Base-by-base conservation (phyloP, 1,140 invertebrate genomes). In the Sminthurinus signatus region DNA sequence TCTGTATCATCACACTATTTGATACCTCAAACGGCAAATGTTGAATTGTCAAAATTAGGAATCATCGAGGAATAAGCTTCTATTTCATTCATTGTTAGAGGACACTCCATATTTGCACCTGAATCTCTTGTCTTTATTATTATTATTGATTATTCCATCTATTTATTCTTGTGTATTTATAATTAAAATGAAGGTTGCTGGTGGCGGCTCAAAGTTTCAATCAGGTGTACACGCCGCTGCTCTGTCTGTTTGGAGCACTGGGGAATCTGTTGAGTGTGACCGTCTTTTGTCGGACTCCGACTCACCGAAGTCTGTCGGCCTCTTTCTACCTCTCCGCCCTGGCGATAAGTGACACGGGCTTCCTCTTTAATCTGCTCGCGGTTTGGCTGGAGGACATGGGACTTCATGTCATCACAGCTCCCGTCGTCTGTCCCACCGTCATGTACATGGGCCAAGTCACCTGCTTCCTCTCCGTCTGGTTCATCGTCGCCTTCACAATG, bases 401-500 rank as follows among this genome's bases (percentile, higher is more conserved):
- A 2, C 48, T 77, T 81, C 28, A 72, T 0, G 77, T 85, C 0
- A 86, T 86, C 68, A 83, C 86, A 72, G 74, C 72, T 28, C 73
- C 81, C 2, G 83, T 84, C 1, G 83, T 84, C 57, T 91, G 89
- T 73, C 86, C 89, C 69, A 75, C 84, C 17, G 83, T 87, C 62
- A 80, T 86, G 4, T 91, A 88, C 73, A 70, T 85, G 0, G 82
- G 82, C 42, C 84, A 84, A 64, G 81, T 88, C 32, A 84, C 83
- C 62, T 83, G 84, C 71, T 87, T 86, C 71, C 77, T 87, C 23
- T 89, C 87, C 67, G 84, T 88, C 0, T 91, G 88, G 88, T 81
- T 89, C 55, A 86, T 89, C 1, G 87, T 92, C 3, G 86, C 87
- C 1, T 92, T 93, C 75, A 93, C 90, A 0, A 81, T 89, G 0